Evolutionary conservation across 1,140 invertebrate species (phyloP).

Genomic region (Drosophila rhopaloa): DNA sequence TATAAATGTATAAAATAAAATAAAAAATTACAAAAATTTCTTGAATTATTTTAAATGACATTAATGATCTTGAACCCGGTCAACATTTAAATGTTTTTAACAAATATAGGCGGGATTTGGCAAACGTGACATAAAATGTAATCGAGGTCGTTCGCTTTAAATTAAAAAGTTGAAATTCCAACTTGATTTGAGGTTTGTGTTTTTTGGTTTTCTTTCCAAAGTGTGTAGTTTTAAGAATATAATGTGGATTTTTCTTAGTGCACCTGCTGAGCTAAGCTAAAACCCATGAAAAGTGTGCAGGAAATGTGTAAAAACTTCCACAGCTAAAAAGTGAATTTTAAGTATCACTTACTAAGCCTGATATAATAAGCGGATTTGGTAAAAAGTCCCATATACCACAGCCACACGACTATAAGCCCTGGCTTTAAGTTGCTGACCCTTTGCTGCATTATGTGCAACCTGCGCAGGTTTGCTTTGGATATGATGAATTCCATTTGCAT

Average conservation of each 20-base stretch:
- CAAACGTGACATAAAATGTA: not conserved
- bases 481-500: constrained; percentile 52
- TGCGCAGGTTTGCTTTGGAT: constrained; percentile 14
- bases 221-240: too few species aligned
- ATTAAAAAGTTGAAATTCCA: not conserved
- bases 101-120: not conserved
- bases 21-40: not conserved
- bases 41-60: not conserved
- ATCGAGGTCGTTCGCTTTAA: not conserved
- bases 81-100: not conserved
- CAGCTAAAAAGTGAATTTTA: constrained; percentile 27
- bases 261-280: not conserved
- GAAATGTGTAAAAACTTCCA: not conserved
- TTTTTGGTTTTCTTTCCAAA: too few species aligned
- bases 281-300: not conserved
- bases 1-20: not conserved
- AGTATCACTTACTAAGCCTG: constrained; percentile 37
- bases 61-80: not conserved
- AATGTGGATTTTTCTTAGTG: not conserved
- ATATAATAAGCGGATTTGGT: constrained; percentile 35
- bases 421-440: constrained; percentile 45
- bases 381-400: constrained; percentile 6
- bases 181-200: not conserved
- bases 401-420: constrained; percentile 21
- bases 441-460: constrained; percentile 25